Conservation (phyloP, 2,113 vertebrate genomes). For the Zootoca vivipara region DNA sequence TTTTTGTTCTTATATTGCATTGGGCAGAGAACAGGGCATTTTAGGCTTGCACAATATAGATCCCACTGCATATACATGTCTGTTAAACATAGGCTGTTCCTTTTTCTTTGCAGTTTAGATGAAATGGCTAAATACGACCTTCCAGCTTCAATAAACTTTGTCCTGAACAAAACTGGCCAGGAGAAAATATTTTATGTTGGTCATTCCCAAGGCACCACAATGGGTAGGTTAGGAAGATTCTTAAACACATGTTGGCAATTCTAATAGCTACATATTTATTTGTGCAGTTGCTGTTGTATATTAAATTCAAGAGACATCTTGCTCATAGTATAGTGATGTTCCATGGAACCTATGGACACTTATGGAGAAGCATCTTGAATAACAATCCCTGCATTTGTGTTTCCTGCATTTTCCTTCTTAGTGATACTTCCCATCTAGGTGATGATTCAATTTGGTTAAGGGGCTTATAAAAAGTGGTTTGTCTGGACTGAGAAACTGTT, state of each 20-base stretch:
- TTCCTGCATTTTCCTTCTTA: neutral
- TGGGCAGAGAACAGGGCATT: neutral
- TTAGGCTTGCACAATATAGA: neutral
- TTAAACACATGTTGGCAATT: neutral
- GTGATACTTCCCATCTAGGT: too few relatives aligned
- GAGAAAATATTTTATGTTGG: slow-evolving; percentile 89
- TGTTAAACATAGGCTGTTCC: neutral
- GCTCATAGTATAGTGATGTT: neutral
- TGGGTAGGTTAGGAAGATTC: slow-evolving; percentile 79
- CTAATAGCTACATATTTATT: neutral
- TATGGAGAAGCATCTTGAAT: too few relatives aligned
- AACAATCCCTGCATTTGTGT: neutral
- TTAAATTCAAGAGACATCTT: neutral
- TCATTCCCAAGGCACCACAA: slow-evolving; percentile 93
- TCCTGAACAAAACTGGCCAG: slow-evolving; percentile 87
- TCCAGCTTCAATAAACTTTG: slow-evolving; percentile 86
- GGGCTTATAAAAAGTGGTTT: too few relatives aligned
- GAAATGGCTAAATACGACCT: slow-evolving; percentile 95
- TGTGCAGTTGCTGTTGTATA: neutral
- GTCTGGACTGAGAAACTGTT: too few relatives aligned
- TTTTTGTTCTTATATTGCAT: neutral
- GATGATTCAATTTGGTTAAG: too few relatives aligned
- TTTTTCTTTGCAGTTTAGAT: slow-evolving; percentile 80
- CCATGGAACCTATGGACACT: too few relatives aligned
- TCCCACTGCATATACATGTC: neutral